These are phyloP conservation scores for Ectemnius lituratus DNA, from an alignment of 2,888 invertebrate species.

Conservation along the genomic window DNA sequence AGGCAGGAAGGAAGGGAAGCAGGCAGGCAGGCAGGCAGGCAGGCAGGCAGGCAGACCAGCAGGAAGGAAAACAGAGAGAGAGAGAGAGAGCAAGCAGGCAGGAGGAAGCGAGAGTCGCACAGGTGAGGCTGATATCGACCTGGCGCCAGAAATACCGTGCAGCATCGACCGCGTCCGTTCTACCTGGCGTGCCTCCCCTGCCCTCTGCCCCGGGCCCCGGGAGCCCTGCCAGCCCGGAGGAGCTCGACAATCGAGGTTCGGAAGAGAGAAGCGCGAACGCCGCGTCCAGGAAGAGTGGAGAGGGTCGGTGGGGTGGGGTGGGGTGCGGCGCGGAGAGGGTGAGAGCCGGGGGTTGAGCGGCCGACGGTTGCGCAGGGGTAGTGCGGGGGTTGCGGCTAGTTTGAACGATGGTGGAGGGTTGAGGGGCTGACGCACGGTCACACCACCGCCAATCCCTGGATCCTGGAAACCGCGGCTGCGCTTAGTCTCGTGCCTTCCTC, in stretches of 20 bases:
- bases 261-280: background rate
- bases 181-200: constrained; percentile 65
- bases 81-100: too few relatives aligned
- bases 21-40: too few relatives aligned
- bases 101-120: constrained; percentile 48
- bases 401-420: constrained; percentile 57
- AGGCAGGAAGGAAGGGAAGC: too few relatives aligned
- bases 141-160: constrained; percentile 77
- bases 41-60: too few relatives aligned
- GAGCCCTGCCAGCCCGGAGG: constrained; percentile 36
- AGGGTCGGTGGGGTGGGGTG: background rate
- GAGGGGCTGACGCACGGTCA: constrained; percentile 68
- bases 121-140: constrained; percentile 73
- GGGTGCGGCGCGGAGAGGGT: background rate
- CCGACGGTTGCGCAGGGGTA: background rate
- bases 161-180: constrained; percentile 75
- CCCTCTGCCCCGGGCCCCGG: constrained; percentile 23
- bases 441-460: constrained; percentile 66
- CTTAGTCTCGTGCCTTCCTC: constrained; percentile 42
- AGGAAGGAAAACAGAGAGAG: too few relatives aligned
- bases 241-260: constrained; percentile 14
- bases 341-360: background rate
- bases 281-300: constrained; percentile 19
- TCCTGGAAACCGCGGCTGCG: constrained; percentile 62
- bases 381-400: constrained; percentile 30